Base-by-base conservation (phyloP, 2,797 vertebrate genomes). In the Pagetopsis macropterus region DNA sequence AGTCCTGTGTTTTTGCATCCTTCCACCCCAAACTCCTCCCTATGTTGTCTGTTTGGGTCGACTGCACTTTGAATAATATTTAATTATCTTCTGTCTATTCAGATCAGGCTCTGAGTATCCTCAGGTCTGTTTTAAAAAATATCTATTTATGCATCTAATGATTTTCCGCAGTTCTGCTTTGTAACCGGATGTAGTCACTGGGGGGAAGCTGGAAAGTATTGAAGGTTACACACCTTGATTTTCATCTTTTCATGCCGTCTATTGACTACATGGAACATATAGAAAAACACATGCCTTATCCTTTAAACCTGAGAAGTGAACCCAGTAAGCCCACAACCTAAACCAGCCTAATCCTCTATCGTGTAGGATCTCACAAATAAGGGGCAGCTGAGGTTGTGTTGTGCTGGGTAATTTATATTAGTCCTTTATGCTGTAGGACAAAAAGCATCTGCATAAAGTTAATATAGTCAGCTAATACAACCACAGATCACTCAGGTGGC, bases 391-490 rank as follows among this genome's bases (percentile, higher is more conserved):
- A 65, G 52, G 65, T 49, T 65, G 49, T 43, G 37, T 10, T 50
- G 51, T 64, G 16, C 21, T 2, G 46, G 46, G 44, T 78, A 43
- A 81, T 84, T 85, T 75, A 65, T 74, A 75, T 64, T 23, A 44
- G 17, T 56, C 55, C 56, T 33, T 69, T 13, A 43, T 66, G 67
- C 66, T 51, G 75, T 44, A 54, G 72, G 73, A 78, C 61, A 57
- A 40, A 45, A 75, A 56, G 63, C 56, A 84, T 84, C 72, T 86
- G 76, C 82, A 86, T 84, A 59, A 70, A 83, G 75, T 82, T 88
- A 75, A 82, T 83, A 63, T 27, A 76, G 72, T 61, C 76, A 52
- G n/a, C 76, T 84, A 76, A 81, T 81, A 72, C 46, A 77, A 33
- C n/a, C 72, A 65, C 64, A 84, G 81, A 89, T 86, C 80, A 77